Percentiles rank a stretch among this genome's conserved stretches.
These are phyloP conservation scores for Microplitis demolitor DNA, from an alignment of 1,140 invertebrate genomes.

Conservation along the genomic window DNA sequence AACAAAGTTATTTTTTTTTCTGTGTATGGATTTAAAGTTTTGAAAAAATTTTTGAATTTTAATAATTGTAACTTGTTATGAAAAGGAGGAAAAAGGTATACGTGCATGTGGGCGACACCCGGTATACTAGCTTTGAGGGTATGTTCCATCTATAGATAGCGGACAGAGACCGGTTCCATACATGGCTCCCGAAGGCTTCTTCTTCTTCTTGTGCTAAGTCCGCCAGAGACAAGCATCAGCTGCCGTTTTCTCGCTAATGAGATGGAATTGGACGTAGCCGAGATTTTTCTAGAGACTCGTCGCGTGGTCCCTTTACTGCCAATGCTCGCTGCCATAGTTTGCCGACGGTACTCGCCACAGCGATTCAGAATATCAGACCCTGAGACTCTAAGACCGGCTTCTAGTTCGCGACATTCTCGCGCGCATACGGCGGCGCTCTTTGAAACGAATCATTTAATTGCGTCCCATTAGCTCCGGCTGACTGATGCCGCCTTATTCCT, in stretches of 20 bases:
- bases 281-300: conserved; percentile 60
- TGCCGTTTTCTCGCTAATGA: conserved; percentile 61
- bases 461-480: conserved; percentile 59
- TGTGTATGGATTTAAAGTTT: not conserved
- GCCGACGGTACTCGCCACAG: not conserved
- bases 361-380: not conserved
- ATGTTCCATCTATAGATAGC: conserved; percentile 39
- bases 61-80: not conserved
- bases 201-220: conserved; percentile 59
- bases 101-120: conserved; percentile 53
- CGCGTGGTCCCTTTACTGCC: conserved; percentile 6
- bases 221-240: conserved; percentile 60
- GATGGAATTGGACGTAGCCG: conserved; percentile 63
- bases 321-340: not conserved
- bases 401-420: conserved; percentile 61
- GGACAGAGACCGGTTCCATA: conserved; percentile 61
- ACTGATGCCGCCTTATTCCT: conserved; percentile 27
- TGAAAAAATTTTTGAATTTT: not conserved
- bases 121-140: conserved; percentile 45
- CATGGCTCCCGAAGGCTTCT: conserved; percentile 60
- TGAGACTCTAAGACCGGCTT: conserved; percentile 27
- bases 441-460: conserved; percentile 64
- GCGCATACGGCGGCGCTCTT: conserved; percentile 58
- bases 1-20: too few species aligned
- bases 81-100: conserved; percentile 41